A percentile compares a stretch with the other conserved stretches of the same genome.
Conservation (phyloP, 2,113 vertebrate species). For the Microcebus ravelobensis region DNA sequence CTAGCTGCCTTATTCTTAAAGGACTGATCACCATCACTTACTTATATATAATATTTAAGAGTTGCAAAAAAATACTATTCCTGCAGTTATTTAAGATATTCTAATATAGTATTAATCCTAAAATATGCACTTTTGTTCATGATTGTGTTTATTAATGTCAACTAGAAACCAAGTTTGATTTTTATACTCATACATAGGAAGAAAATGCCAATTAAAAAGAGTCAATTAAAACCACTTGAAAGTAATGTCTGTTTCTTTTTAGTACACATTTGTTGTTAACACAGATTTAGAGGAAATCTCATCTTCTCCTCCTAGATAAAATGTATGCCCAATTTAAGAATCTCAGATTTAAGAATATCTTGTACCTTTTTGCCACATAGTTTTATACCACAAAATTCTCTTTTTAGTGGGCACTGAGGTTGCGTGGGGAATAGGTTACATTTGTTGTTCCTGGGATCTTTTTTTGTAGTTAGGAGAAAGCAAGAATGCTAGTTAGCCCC, state of each 20-base stretch:
- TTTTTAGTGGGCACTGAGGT: background rate
- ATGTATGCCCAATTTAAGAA: background rate
- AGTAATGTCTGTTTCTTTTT: background rate
- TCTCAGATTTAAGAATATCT: conserved; percentile 15
- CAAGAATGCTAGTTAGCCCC: background rate
- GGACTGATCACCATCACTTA: background rate
- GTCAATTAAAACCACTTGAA: conserved; percentile 1
- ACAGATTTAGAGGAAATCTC: background rate
- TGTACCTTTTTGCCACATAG: background rate
- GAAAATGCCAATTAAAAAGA: conserved; percentile 11
- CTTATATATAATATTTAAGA: background rate
- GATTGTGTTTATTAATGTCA: conserved; percentile 1
- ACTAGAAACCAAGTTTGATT: background rate
- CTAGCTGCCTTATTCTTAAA: background rate
- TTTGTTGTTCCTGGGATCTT: background rate
- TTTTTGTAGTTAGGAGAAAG: background rate
- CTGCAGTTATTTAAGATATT: background rate
- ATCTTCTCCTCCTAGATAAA: background rate
- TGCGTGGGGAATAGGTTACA: background rate
- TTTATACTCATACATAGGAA: background rate
- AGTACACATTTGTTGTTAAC: background rate
- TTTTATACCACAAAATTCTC: background rate
- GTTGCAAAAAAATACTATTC: background rate
- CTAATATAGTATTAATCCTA: background rate
- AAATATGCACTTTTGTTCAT: background rate